Percentiles rank a stretch among this genome's conserved stretches.
These are phyloP conservation scores for Cactoblastis cactorum DNA, from an alignment of 2,888 invertebrate species.

Conservation along the genomic window DNA sequence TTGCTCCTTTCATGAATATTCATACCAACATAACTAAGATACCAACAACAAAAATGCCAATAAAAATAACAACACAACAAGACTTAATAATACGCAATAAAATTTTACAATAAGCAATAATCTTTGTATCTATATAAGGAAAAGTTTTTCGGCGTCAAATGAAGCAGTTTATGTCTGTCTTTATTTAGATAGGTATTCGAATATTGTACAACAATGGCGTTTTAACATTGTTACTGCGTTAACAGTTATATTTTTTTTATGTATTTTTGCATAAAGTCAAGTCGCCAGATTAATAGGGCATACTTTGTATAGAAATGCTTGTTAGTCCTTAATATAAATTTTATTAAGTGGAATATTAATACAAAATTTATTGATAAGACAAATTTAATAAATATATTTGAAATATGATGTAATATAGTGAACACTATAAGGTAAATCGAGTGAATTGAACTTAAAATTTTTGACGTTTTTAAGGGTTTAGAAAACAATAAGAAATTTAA, in stretches of 20 bases:
- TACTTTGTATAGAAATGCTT: not conserved
- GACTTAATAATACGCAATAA: constrained; percentile 19
- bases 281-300: not conserved
- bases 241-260: not conserved
- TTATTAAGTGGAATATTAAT: too few relatives aligned
- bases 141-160: constrained; percentile 20
- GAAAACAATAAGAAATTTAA: too few relatives aligned
- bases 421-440: too few relatives aligned
- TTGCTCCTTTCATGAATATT: too few relatives aligned
- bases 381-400: too few relatives aligned
- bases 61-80: not conserved
- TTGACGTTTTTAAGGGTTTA: too few relatives aligned
- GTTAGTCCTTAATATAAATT: too few relatives aligned
- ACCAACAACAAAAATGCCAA: not conserved
- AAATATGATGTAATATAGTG: too few relatives aligned
- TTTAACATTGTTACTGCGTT: constrained; percentile 6
- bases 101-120: constrained; percentile 22
- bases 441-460: too few relatives aligned
- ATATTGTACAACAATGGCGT: constrained; percentile 12
- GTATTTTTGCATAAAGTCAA: not conserved
- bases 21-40: too few relatives aligned
- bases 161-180: constrained; percentile 16
- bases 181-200: constrained; percentile 7
- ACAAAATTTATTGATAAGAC: too few relatives aligned
- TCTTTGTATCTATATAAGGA: constrained; percentile 13